A percentile compares a stretch with the other conserved stretches of the same genome.
Evolutionary conservation across 1,140 invertebrate genomes (phyloP).

Genomic region (Cyclargus thomasi): DNA sequence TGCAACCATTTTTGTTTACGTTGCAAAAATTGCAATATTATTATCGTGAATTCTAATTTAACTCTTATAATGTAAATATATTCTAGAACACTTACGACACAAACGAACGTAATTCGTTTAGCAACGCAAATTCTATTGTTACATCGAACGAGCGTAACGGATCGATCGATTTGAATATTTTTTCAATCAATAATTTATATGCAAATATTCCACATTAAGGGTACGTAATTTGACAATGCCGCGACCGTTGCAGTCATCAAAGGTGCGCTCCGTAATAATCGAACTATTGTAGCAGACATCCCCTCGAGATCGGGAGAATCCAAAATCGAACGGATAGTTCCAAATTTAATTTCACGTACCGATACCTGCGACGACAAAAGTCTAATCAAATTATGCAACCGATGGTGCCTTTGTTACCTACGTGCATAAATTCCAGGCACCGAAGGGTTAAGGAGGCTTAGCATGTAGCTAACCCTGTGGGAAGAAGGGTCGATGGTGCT

Average conservation of each 20-base stretch:
- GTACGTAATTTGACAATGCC: conserved; percentile 52
- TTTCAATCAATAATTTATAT: conserved; percentile 73
- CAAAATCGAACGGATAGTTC: conserved; percentile 71
- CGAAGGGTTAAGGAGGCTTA: conserved; percentile 52
- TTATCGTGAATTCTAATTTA: neutral
- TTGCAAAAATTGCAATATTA: conserved; percentile 34
- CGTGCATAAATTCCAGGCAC: conserved; percentile 28
- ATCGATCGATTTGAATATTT: conserved; percentile 70
- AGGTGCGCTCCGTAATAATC: conserved; percentile 65
- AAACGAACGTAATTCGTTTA: conserved; percentile 33
- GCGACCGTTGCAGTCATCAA: conserved; percentile 69
- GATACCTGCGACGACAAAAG: conserved; percentile 71
- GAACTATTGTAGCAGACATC: conserved; percentile 64
- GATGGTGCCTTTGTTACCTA: conserved; percentile 56
- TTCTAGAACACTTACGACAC: conserved; percentile 20
- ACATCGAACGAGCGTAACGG: conserved; percentile 54
- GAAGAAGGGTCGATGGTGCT: conserved; percentile 72
- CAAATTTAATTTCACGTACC: conserved; percentile 72
- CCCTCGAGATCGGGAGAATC: conserved; percentile 62
- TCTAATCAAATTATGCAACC: conserved; percentile 74
- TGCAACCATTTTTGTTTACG: too few relatives aligned
- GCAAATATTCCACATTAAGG: conserved; percentile 59
- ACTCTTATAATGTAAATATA: neutral
- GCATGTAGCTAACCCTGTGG: conserved; percentile 55
- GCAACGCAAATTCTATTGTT: conserved; percentile 54